Evolutionary conservation across 2,797 vertebrate genomes (phyloP), one percentile per base, ranked within the genome.

Genomic region (Myotis daubentonii): DNA sequence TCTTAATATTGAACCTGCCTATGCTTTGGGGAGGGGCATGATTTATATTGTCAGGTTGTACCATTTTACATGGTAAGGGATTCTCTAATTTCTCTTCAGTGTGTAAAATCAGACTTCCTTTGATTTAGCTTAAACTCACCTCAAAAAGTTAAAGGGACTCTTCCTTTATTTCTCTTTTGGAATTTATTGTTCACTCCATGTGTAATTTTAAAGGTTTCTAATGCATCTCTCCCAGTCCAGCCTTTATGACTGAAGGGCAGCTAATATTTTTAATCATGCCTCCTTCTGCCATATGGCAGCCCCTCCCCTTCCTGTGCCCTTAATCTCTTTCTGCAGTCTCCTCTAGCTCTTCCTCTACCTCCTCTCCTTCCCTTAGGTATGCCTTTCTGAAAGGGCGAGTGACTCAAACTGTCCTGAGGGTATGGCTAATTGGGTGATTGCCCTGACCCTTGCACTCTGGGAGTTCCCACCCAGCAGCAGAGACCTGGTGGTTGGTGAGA

Each of bases 241-340:
- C 68, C 60, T 93, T 95, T 95, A n/a, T 89, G 76, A 95, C 57
- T 70, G 87, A 96, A 91, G 19, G 82, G 49, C 84, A 65, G 49
- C 80, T 94, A 93, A 97, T 96, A 95, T 95, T 76, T 96, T 91
- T 70, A 89, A 95, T 91, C 66, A 89, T 23, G 30, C 38, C 70
- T 96, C 87, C 28, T 95, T 86, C 36, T 93, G 81, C 72, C 94
- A 93, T 92, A 87, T 93, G 89, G 89, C 80, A 91, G 12, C 49
- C 60, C 49, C 28, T 86, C 86, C 83, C 76, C 53, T 3, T 89
- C 80, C 28, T 51, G 17, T 75, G 70, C 44, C 84, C 76, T 76
- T 95, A 97, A 95, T 96, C 79, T 92, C 33, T 80, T 93, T 93
- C 82, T 89, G 30, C n/a, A 76, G 66, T 36, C 19, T 92, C 90